A percentile compares a stretch with the other conserved stretches of the same genome.
phyloP scores from a whole-genome alignment of 2,888 invertebrate genomes.

The Nomada ferruginata region DNA sequence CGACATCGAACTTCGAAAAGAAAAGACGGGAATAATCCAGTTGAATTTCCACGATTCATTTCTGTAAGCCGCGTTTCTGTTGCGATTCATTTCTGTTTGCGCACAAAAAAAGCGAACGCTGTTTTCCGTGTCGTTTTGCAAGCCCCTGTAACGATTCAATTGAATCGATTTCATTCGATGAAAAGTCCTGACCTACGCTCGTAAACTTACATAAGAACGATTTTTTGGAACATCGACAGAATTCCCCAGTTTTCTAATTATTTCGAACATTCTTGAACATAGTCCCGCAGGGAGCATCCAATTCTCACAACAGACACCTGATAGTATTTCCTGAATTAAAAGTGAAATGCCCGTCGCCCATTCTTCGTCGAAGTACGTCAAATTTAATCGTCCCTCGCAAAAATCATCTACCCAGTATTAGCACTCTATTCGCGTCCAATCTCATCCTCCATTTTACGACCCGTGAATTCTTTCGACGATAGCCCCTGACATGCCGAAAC shows the following conservation, averaged over 20 bases:
- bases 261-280: constrained; percentile 27
- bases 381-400: constrained; percentile 18
- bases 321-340: constrained; percentile 33
- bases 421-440: constrained; percentile 11
- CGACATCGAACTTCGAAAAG: not conserved
- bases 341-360: constrained; percentile 19
- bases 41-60: constrained; percentile 44
- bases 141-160: not conserved
- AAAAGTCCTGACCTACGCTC: constrained; percentile 17
- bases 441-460: not conserved
- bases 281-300: too few relatives aligned
- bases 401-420: constrained; percentile 2
- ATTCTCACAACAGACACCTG: constrained; percentile 1
- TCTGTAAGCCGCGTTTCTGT: not conserved
- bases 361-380: not conserved
- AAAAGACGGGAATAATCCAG: constrained; percentile 29
- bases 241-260: constrained; percentile 41
- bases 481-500: not conserved
- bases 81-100: too few relatives aligned
- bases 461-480: not conserved
- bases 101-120: too few relatives aligned
- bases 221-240: not conserved
- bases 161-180: constrained; percentile 28
- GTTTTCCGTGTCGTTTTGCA: not conserved
- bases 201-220: constrained; percentile 9